A percentile compares a stretch with the other conserved stretches of the same genome.
phyloP scores from a whole-genome alignment of 2,113 vertebrate species.

The Boulengeromyrus knoepffleri region DNA sequence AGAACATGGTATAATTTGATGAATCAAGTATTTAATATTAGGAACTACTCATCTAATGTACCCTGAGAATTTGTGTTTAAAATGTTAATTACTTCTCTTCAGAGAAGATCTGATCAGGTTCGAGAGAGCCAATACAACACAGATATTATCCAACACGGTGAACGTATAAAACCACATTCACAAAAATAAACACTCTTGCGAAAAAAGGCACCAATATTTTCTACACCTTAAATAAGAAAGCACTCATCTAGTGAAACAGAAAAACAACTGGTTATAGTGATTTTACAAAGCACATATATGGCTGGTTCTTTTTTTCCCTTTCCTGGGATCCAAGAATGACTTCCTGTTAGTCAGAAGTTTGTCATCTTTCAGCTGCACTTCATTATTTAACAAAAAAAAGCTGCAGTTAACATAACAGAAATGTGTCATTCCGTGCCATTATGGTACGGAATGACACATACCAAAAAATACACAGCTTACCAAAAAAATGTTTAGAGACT shows the following conservation, averaged over 20 bases:
- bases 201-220: not conserved
- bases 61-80: not conserved
- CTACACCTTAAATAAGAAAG: not conserved
- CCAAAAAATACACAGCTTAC: not conserved
- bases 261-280: not conserved
- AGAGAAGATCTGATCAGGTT: not conserved
- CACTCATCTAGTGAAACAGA: not conserved
- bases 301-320: not conserved
- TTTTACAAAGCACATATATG: not conserved
- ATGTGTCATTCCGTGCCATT: not conserved
- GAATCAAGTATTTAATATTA: not conserved
- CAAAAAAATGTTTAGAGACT: not conserved
- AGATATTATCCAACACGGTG: not conserved
- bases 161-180: not conserved
- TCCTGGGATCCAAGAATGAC: not conserved
- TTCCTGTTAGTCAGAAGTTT: constrained; percentile 17
- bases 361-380: constrained; percentile 12
- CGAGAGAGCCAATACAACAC: not conserved
- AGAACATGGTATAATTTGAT: not conserved
- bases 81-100: not conserved
- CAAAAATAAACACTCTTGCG: not conserved
- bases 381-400: not conserved
- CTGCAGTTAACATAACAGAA: not conserved
- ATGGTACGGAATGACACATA: not conserved
- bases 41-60: not conserved